Base-by-base conservation (phyloP, 2,797 vertebrate genomes). In the Gila robusta region DNA sequence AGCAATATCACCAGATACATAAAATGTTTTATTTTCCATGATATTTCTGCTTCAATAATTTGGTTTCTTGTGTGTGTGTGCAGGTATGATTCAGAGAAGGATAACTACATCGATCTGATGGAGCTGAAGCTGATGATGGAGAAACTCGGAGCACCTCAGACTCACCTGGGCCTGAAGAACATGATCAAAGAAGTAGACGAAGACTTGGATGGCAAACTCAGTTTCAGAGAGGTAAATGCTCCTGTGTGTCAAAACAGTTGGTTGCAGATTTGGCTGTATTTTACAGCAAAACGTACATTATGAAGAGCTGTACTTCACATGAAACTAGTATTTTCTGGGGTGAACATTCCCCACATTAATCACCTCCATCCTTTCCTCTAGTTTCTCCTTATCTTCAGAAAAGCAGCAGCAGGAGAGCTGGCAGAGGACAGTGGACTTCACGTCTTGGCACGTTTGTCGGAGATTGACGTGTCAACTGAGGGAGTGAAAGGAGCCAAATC, bases 141-240 rank as follows among this genome's bases (percentile, higher is more conserved):
- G 91, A 99, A 98, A 82, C 96, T 99, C 0, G 97, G 93, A 0
- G 98, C 98, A 0, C 97, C 98, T 0, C 98, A 99, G 93, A 99
- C 98, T 0, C 98, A 99, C 90, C 87, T 99, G 14, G 97, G 97
- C 4, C 92, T 99, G 91, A 99, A 99, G 91, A 98, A 98, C 93
- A 99, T 99, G 98, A 99, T 99, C 91, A 98, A 97, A 88, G 98
- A 99, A 85, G 98, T 98, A 87, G 98, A 99, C 0, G 98, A 99
- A 89, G 98, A 99, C 90, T 94, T 99, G 59, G 98, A 99, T 86
- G 94, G 96, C 91, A 98, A 98, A 88, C 97, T 99, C 12, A 97
- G 96, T 92, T 99, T 98, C 94, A 96, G 97, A 92, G 98, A 99
- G 97, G 98, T 98, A 86, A 80, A 54, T 39, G 4, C 9, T 37